Base-by-base conservation (phyloP, 2,113 vertebrate species). In the Perca flavescens region DNA sequence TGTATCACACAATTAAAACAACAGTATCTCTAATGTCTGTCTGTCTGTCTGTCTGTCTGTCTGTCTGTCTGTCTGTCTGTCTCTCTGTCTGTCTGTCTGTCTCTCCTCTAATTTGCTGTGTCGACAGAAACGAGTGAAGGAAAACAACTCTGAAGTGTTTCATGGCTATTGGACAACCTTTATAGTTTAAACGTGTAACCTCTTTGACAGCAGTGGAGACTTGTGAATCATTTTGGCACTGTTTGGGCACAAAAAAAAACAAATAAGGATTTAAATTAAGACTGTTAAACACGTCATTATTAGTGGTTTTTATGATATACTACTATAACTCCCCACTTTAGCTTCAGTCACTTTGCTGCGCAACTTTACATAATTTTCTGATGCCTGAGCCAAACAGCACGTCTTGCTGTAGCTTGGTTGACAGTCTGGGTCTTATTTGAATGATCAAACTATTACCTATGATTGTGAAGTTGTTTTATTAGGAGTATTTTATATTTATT, bases 1-100 rank as follows among this genome's bases (percentile, higher is more conserved):
- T 74, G 74, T 80, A 91, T 90, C 84, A 82, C 77, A 87, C 90
- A 92, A 90, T 92, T 92, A 94, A 92, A 94, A 89, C 84, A 89
- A 89, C 86, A 91, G 82, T 69, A 90, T 77, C 82, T 89, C 80
- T 86, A 21, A 36, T 82, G 67, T 83, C 40, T 84, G 54, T 75
- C 69, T 72, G 14, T 83, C 83, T 85, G 80, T 84, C 71, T 69
- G 77, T 74, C 87, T 79, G 63, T 57, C 61, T 21, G 50, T 56
- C 52, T 70, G 70, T 40, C 89, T 83, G 25, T 25, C 25, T 82
- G 67, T 57, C 61, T 21, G 50, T 56, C 52, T 70, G 70, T 40
- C 89, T 83, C 57, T 78, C 81, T 83, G 25, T 25, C 25, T 82
- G 67, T 57, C 61, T 21, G 50, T 56, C 52, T 70, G 70, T 40